A percentile compares a stretch with the other conserved stretches of the same genome.
Conservation (phyloP, 2,113 vertebrate genomes). For the Chlamydotis undulata region DNA sequence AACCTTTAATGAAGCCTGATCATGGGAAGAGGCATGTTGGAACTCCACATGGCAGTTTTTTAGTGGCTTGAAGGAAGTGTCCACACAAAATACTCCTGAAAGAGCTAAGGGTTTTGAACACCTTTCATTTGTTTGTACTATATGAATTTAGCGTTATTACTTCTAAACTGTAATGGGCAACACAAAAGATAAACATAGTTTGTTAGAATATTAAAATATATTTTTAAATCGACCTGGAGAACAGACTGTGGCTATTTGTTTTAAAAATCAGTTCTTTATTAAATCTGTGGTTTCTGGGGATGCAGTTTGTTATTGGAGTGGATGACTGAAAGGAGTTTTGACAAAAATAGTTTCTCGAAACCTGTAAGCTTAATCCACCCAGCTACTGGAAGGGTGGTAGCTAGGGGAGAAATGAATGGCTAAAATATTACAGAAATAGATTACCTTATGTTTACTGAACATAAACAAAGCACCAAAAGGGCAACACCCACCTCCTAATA, state of each 20-base stretch:
- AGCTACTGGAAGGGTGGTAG: not conserved
- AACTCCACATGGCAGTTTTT: not conserved
- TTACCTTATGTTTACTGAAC: not conserved
- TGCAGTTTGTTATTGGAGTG: not conserved
- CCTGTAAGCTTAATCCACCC: rapidly evolving
- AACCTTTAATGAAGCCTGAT: not conserved
- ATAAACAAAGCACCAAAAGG: not conserved
- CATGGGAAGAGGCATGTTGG: not conserved
- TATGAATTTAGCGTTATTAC: not conserved
- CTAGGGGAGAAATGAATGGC: not conserved
- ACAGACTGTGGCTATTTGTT: not conserved
- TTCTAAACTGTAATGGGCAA: not conserved
- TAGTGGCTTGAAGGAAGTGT: not conserved
- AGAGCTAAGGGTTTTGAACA: not conserved
- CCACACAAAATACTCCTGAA: not conserved
- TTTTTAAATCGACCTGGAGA: not conserved
- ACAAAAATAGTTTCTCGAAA: not conserved
- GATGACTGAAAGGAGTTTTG: not conserved
- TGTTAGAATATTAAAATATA: not conserved
- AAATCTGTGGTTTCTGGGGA: not conserved
- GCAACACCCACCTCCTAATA: not conserved
- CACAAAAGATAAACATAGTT: not conserved
- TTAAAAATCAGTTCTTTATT: not conserved
- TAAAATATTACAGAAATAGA: not conserved
- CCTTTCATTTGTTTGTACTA: not conserved